Percentiles rank a stretch among this genome's conserved stretches.
Conservation (phyloP, 2,888 invertebrate genomes). For the Nomada hirtipes region DNA sequence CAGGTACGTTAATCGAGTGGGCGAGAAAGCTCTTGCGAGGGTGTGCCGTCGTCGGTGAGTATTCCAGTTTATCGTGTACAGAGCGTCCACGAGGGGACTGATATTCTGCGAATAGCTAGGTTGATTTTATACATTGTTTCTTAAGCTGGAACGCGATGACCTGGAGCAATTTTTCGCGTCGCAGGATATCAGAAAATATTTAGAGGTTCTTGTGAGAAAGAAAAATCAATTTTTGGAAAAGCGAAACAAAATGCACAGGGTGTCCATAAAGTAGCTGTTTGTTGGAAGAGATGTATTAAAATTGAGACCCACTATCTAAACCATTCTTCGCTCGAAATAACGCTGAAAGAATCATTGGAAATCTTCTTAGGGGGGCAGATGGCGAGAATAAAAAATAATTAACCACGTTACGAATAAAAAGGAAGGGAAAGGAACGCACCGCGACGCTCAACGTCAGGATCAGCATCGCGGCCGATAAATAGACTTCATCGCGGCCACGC, state of each 20-base stretch:
- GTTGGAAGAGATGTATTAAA: too few species aligned
- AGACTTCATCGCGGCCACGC: slow-evolving; percentile 62
- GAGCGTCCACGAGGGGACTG: too few species aligned
- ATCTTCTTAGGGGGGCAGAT: background rate
- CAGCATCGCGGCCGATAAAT: slow-evolving; percentile 57
- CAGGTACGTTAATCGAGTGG: slow-evolving; percentile 48
- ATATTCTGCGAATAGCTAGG: too few species aligned
- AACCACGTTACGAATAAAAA: background rate
- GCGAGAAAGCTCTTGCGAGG: background rate
- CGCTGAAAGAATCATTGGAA: background rate
- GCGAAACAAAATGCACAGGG: background rate
- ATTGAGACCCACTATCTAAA: background rate
- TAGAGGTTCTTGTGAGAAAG: too few species aligned
- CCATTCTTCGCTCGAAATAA: background rate
- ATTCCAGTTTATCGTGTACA: slow-evolving; percentile 12
- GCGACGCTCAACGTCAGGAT: background rate
- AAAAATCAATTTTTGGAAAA: too few species aligned
- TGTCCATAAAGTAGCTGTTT: background rate
- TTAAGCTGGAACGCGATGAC: too few species aligned
- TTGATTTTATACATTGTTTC: too few species aligned
- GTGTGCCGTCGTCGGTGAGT: slow-evolving; percentile 10
- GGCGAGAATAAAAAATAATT: background rate
- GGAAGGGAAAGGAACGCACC: background rate
- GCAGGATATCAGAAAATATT: too few species aligned
- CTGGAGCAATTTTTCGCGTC: too few species aligned